Evolutionary conservation across 2,113 vertebrate genomes (phyloP), one percentile per base, ranked within the genome.

Genomic region (Centrocercus urophasianus): DNA sequence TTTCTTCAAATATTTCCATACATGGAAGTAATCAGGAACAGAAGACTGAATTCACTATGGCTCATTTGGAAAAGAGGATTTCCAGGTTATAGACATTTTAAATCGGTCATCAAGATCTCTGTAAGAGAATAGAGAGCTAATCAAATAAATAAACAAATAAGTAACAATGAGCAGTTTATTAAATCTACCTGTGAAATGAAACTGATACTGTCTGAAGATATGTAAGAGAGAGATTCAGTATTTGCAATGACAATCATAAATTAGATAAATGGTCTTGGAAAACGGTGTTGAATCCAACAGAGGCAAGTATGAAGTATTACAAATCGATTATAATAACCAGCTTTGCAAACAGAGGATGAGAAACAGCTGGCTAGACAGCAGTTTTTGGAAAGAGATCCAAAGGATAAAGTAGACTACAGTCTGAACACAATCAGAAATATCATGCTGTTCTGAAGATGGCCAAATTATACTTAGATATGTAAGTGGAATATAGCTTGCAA

Each of bases 351-450:
- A 72, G 3, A 79, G 45, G 63, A 79, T 36, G 30, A 24, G 18
- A 74, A 95, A 91, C 87, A 91, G 43, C 90, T 88, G 82, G 59
- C 54, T 73, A 73, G 78, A 70, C 42, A 89, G n/a, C 36, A 71
- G 74, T 43, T 78, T 80, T 66, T 95, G 92, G 75, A 94, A 91
- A 85, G 36, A 79, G 45, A 85, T 93, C 75, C 67, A 83, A 91
- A 27, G 60, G 40, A 72, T 73, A 91, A 66, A 90, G 60, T 48
- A 87, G 66, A 79, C 67, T 91, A 61, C n/a, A 57, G 40, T 59
- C 74, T 79, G 88, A 91, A 85, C 32, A 32, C 76, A 71, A 95
- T 85, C 59, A 94, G 91, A 94, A 91, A 91, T 88, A 80, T 50
- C 89, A 76, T 32, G 48, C 75, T 88, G 67, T 86, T 95, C n/a